These are phyloP conservation scores for Pristionchus exspectatus DNA, from an alignment of 2,888 invertebrate species.

Conservation along the genomic window DNA sequence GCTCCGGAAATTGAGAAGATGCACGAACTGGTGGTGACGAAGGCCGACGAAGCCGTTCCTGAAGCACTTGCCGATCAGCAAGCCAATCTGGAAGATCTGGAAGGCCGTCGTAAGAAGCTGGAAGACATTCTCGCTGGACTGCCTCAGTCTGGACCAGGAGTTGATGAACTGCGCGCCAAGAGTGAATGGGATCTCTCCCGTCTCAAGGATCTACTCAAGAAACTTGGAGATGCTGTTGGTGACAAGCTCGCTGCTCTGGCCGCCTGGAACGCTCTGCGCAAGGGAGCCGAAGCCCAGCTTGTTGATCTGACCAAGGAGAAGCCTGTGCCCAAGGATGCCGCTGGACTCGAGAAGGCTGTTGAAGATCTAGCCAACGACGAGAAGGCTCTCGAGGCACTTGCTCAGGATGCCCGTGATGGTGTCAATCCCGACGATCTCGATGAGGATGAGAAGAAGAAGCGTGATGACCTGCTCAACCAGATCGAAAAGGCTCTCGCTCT, in stretches of 20 bases:
- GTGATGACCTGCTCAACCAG: constrained; percentile 37
- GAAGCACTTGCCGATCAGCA: constrained; percentile 63
- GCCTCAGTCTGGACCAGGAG: constrained; percentile 57
- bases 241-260: constrained; percentile 68
- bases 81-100: constrained; percentile 63
- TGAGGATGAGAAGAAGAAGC: constrained; percentile 50
- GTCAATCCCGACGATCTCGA: constrained; percentile 54
- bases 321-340: constrained; percentile 22
- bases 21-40: constrained; percentile 44
- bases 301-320: constrained; percentile 53
- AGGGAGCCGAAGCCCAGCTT: constrained; percentile 64
- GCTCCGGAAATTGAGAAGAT: constrained; percentile 63
- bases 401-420: constrained; percentile 46
- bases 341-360: constrained; percentile 53
- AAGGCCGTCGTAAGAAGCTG: constrained; percentile 61
- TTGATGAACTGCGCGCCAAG: constrained; percentile 54
- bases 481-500: constrained; percentile 45
- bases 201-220: constrained; percentile 64
- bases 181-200: constrained; percentile 66
- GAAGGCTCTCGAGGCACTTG: constrained; percentile 37
- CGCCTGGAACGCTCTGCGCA: constrained; percentile 65
- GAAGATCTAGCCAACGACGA: constrained; percentile 49
- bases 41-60: constrained; percentile 61
- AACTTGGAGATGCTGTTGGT: constrained; percentile 64
- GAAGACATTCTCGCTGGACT: constrained; percentile 61